These are phyloP conservation scores for Anguilla japonica DNA, from an alignment of 2,113 vertebrate species.

Conservation along the genomic window DNA sequence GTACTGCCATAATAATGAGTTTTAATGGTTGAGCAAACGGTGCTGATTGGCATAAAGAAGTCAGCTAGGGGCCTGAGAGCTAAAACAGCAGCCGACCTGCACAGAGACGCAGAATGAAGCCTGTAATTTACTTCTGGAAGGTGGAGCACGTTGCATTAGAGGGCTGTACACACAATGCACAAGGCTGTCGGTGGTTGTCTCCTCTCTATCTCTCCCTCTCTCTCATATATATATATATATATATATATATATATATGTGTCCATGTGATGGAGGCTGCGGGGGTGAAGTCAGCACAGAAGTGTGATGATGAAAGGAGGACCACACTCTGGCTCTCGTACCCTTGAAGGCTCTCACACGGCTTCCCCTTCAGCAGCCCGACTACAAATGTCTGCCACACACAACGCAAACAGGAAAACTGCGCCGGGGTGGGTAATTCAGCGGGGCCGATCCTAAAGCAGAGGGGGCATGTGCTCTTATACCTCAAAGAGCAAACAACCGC, in stretches of 20 bases:
- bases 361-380: neutral
- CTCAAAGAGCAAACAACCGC: neutral
- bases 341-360: neutral
- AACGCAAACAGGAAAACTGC: neutral
- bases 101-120: neutral
- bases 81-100: neutral
- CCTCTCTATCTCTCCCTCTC: neutral
- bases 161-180: neutral
- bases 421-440: neutral
- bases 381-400: neutral
- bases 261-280: neutral
- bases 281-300: neutral
- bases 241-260: neutral
- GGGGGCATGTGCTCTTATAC: neutral
- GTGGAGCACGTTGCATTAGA: neutral
- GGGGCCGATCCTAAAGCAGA: neutral
- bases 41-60: neutral
- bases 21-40: neutral
- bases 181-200: neutral
- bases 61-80: neutral
- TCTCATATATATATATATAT: neutral
- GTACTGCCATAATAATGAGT: neutral
- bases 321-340: neutral
- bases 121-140: neutral
- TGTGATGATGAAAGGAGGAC: constrained; percentile 5